Percentiles rank a stretch among this genome's conserved stretches.
phyloP scores from a whole-genome alignment of 2,113 vertebrate species.

The Callaeas wilsoni region DNA sequence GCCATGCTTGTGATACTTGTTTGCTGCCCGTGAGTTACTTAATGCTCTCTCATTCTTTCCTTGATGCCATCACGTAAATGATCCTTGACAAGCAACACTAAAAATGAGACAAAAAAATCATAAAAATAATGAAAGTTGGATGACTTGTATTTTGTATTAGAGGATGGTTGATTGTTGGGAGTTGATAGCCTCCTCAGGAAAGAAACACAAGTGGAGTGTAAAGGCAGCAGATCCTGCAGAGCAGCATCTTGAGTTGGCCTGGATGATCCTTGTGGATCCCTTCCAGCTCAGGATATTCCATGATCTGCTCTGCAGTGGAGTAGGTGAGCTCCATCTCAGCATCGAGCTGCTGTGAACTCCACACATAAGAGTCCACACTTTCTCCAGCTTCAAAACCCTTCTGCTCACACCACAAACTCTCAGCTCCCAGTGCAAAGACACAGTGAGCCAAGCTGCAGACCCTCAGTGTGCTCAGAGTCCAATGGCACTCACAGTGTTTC shows the following conservation, averaged over 20 bases:
- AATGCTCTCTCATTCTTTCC: neutral
- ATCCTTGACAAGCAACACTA: neutral
- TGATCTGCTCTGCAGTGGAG: neutral
- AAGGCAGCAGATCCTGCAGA: neutral
- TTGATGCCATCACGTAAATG: neutral
- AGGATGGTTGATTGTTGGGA: neutral
- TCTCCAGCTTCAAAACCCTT: neutral
- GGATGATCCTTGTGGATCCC: neutral
- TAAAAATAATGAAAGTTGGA: neutral
- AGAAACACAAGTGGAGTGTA: neutral
- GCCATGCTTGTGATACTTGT: neutral
- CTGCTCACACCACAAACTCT: neutral
- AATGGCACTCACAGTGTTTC: neutral
- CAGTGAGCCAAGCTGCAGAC: neutral
- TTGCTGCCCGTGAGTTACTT: neutral
- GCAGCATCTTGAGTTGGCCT: neutral
- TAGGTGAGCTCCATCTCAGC: neutral
- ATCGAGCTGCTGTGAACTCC: neutral
- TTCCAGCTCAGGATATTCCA: neutral
- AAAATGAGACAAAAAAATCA: neutral
- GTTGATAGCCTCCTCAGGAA: neutral
- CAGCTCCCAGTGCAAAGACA: neutral
- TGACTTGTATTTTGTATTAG: neutral
- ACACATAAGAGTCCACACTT: rapidly evolving
- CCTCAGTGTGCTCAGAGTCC: neutral